Conservation (phyloP, 1,140 invertebrate species). For the Rhopalosiphum padi region DNA sequence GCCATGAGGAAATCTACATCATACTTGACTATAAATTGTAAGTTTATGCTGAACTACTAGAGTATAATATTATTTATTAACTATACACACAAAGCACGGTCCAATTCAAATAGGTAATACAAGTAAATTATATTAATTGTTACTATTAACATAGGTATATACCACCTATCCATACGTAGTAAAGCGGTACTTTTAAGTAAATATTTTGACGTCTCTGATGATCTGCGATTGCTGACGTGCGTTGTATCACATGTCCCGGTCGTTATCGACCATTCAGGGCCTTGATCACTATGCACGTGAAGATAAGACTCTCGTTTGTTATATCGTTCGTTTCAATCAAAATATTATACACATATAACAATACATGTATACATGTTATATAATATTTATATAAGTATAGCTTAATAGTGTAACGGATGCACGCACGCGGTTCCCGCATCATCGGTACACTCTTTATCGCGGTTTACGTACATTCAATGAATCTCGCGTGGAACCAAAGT, state of each 20-base stretch:
- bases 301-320: neutral
- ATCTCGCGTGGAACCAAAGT: neutral
- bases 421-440: neutral
- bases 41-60: too few species aligned
- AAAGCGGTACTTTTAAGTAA: neutral
- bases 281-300: conserved; percentile 5
- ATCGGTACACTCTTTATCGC: neutral
- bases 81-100: neutral
- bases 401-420: neutral
- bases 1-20: neutral
- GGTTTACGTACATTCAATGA: neutral
- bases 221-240: neutral
- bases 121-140: neutral
- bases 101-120: neutral
- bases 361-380: neutral
- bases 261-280: neutral
- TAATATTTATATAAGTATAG: neutral
- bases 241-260: neutral
- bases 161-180: neutral
- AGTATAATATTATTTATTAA: too few species aligned
- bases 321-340: neutral
- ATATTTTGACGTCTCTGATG: neutral
- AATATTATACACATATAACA: neutral
- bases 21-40: neutral
- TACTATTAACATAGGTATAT: neutral